A percentile compares a stretch with the other conserved stretches of the same genome.
phyloP scores from a whole-genome alignment of 1,140 invertebrate species.

The Steinernema feltiae region DNA sequence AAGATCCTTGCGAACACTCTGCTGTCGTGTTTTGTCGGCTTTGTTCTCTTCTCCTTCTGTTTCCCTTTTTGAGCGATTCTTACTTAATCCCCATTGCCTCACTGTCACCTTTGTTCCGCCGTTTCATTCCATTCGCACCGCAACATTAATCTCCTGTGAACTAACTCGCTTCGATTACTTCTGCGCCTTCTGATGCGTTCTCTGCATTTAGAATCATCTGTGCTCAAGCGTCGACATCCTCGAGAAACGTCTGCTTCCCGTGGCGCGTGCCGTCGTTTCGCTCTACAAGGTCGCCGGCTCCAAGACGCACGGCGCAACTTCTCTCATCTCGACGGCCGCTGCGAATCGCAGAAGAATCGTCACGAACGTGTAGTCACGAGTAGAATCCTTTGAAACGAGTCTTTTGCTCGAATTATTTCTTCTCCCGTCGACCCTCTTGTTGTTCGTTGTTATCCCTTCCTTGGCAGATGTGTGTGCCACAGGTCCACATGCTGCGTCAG shows the following conservation, averaged over 20 bases:
- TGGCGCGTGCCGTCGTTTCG: neutral
- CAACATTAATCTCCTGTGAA: no score
- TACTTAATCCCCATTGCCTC: neutral
- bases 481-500: no score
- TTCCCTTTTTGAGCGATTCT: neutral
- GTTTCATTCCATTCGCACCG: neutral
- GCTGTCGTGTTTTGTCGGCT: neutral
- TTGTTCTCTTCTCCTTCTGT: neutral
- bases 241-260: neutral
- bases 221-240: conserved; percentile 17
- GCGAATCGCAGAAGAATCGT: neutral
- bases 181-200: neutral
- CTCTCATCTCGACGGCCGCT: neutral
- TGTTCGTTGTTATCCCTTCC: neutral
- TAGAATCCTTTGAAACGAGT: neutral
- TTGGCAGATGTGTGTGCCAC: no score
- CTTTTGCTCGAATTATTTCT: neutral
- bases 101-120: neutral
- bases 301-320: neutral
- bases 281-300: conserved; percentile 16
- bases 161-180: neutral
- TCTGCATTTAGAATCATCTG: conserved; percentile 15
- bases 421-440: neutral
- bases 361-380: conserved; percentile 12
- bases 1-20: neutral